Evolutionary conservation across 2,113 vertebrate genomes (phyloP), one percentile per base, ranked within the genome.

Genomic region (Chloropsis cyanopogon): DNA sequence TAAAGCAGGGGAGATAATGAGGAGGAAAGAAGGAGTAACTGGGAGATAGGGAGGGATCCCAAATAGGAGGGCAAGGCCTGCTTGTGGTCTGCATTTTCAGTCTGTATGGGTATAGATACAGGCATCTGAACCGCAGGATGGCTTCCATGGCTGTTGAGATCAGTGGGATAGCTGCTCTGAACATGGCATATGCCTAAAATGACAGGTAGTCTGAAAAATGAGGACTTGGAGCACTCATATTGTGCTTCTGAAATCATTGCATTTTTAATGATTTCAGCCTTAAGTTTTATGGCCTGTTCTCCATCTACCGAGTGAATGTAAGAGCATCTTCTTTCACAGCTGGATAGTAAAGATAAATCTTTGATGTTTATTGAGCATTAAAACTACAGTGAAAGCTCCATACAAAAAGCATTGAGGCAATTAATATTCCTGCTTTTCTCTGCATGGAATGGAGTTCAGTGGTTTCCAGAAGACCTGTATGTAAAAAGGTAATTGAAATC

Each of bases 291-390:
- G 94, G 82, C 75, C 90, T 73, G 50, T 92, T 94, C 93, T 88
- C 85, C 76, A 78, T 96, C 86, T 78, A 93, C 86, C 1, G 4
- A 94, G 82, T 90, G 76, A 95, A 66, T 73, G 68, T 92, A 93
- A 94, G 79, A 95, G 85, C 89, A 90, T 91, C 90, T 91, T 85
- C 91, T 96, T 90, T 92, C 93, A 92, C 85, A 91, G 87, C 19
- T 86, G 84, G 84, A 75, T 89, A 86, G 85, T 91, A 87, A 94
- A 92, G 68, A 95, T 96, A 95, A 96, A 95, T 96, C 93, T 90
- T 93, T 95, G 88, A 90, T 96, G 87, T 95, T 96, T 92, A 95
- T 93, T 73, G 93, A 93, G 82, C 94, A 90, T 82, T 96, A 94
- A 95, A 94, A 70, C 75, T 87, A 66, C 75, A 95, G 59, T 86